Evolutionary conservation across 2,113 vertebrate genomes (phyloP).

Genomic region (Diadophis punctatus): DNA sequence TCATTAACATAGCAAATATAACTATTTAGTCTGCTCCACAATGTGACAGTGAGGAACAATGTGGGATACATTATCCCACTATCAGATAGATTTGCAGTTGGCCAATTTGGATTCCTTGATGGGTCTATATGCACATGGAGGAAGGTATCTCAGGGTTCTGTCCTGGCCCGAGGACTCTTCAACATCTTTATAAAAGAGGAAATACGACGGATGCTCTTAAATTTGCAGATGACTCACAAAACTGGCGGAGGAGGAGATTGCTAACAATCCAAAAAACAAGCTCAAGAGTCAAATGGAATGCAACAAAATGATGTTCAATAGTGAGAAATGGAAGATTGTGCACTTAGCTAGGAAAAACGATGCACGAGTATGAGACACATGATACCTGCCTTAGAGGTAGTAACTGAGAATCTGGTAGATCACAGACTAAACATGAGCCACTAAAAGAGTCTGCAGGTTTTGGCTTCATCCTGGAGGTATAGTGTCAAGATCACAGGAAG

Average conservation of each 20-base stretch:
- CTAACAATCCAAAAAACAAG: neutral
- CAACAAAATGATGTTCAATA: neutral
- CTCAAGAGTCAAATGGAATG: neutral
- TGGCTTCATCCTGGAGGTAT: neutral
- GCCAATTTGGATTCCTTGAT: neutral
- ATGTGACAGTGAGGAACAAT: neutral
- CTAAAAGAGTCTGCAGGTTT: neutral
- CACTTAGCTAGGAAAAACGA: neutral
- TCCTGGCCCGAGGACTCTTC: neutral
- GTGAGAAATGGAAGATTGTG: neutral
- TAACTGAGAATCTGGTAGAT: neutral
- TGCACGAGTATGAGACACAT: neutral
- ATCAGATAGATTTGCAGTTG: neutral
- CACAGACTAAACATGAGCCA: neutral
- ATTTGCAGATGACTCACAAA: neutral
- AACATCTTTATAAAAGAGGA: neutral
- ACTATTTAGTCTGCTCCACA: neutral
- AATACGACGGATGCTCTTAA: neutral
- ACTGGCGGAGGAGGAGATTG: neutral
- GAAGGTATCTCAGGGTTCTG: neutral
- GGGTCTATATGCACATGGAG: neutral
- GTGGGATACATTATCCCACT: neutral
- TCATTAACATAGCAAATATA: neutral
- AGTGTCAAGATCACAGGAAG: neutral
- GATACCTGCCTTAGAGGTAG: neutral